Evolutionary conservation across 2,888 invertebrate species (phyloP).

Genomic region (Hofmannophila pseudospretella): DNA sequence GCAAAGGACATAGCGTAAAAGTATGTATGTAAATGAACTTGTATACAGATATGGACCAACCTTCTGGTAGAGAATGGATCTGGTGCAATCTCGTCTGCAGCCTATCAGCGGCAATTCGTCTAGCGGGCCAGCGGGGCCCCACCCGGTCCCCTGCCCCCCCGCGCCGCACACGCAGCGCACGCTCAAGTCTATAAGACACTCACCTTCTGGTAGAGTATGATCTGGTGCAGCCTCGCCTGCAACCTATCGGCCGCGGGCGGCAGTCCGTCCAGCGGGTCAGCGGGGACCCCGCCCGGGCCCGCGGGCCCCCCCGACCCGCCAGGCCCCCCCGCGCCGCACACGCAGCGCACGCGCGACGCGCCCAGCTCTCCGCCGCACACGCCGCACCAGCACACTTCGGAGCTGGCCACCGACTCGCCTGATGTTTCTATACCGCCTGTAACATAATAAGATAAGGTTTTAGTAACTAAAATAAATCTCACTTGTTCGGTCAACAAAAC

Average conservation of each 20-base stretch:
- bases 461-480: too few relatives aligned
- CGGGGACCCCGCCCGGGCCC: constrained; percentile 27
- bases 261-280: constrained; percentile 86
- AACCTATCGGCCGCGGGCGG: constrained; percentile 83
- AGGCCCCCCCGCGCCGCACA: constrained; percentile 28
- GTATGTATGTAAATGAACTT: too few relatives aligned
- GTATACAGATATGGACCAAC: too few relatives aligned
- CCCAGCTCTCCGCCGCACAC: constrained; percentile 26
- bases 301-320: constrained; percentile 20
- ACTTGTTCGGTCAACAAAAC: too few relatives aligned
- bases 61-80: constrained; percentile 87
- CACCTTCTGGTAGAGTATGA: constrained; percentile 89
- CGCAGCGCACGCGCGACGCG: constrained; percentile 25
- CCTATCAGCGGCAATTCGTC: constrained; percentile 88
- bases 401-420: constrained; percentile 23
- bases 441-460: too few relatives aligned
- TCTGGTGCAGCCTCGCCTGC: constrained; percentile 88
- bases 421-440: constrained; percentile 44
- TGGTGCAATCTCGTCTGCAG: constrained; percentile 88
- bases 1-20: too few relatives aligned
- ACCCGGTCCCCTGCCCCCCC: constrained; percentile 28
- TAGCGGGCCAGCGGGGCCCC: constrained; percentile 74
- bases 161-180: constrained; percentile 33
- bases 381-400: constrained; percentile 27
- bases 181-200: constrained; percentile 9